Base-by-base conservation (phyloP, 2,888 invertebrate species). In the Onchidella celtica region DNA sequence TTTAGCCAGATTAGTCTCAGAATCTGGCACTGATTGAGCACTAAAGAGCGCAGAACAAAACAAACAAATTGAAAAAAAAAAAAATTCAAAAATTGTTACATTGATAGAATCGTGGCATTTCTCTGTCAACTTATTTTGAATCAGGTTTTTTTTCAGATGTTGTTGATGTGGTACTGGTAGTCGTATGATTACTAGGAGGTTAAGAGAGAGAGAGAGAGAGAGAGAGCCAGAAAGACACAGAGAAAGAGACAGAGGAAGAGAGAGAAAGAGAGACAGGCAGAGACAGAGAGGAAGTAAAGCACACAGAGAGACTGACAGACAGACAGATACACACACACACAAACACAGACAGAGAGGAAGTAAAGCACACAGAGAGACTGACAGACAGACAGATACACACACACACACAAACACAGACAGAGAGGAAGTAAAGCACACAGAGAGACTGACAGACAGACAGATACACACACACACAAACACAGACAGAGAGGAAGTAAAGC, bases 371-470 rank as follows among this genome's bases (percentile, higher is more conserved):
- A 6, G 17, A 47, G 47, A 47, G 9, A 17, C 47, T 47, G 47
- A 47, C 47, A 47, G 47, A 47, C 9, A 47, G 47, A 47, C 9
- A 47, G 47, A 74, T 34, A 74, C 40, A 75, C 40, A 75, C 65
- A 66, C 27, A 65, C 65, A 75, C 40, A 75, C 65, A 75, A 32
- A 29, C 65, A 75, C 9, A 61, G n/a, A 61, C 61, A 59, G 59
- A 1, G 24, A 47, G 47, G 17, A 17, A 47, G 47, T 11, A 17
- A 47, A n/a, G 47, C n/a, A 47, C 9, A 47, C 9, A 29, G 47
- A 47, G 47, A 47, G 47, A 47, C 9, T 47, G 47, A 47, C 47
- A 47, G 47, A 47, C 47, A 38, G 11, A 32, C 27, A 65, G 32
- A 65, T 11, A 65, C 3, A 65, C 65, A 27, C 27, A 24, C 27